phyloP scores from a whole-genome alignment of 2,113 vertebrate species.

The Plotosus lineatus region DNA sequence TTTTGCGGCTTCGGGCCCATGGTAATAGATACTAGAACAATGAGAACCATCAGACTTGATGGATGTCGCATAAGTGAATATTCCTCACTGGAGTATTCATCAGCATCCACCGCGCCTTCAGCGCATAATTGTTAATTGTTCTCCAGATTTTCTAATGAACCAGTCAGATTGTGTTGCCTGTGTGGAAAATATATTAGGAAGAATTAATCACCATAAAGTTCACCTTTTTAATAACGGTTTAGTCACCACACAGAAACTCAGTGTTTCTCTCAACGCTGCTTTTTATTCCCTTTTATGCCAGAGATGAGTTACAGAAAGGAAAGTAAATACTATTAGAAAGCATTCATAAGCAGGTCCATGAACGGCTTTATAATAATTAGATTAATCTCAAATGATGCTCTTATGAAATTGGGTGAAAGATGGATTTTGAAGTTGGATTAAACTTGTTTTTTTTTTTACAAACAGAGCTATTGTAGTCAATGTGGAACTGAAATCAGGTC shows the following conservation, averaged over 20 bases:
- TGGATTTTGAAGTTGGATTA: slow-evolving; percentile 13
- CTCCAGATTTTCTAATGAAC: too few species aligned
- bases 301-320: background rate
- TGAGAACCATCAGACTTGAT: too few species aligned
- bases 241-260: background rate
- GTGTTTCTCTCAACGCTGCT: background rate
- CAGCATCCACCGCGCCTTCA: too few species aligned
- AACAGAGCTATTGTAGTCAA: slow-evolving; percentile 12
- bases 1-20: too few species aligned
- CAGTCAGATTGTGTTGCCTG: too few species aligned
- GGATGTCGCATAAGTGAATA: too few species aligned
- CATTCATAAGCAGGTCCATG: background rate
- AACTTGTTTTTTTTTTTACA: background rate
- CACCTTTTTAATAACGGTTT: background rate
- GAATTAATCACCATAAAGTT: background rate
- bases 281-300: background rate
- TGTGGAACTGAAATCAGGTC: slow-evolving; percentile 4
- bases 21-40: too few species aligned
- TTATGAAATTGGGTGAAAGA: slow-evolving; percentile 1
- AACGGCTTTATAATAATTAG: slow-evolving; percentile 14
- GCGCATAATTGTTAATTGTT: too few species aligned
- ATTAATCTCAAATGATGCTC: slow-evolving; percentile 18
- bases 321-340: background rate
- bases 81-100: too few species aligned
- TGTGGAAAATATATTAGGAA: background rate